Evolutionary conservation across 2,113 vertebrate species (phyloP).

Genomic region (Chaetodon auriga): DNA sequence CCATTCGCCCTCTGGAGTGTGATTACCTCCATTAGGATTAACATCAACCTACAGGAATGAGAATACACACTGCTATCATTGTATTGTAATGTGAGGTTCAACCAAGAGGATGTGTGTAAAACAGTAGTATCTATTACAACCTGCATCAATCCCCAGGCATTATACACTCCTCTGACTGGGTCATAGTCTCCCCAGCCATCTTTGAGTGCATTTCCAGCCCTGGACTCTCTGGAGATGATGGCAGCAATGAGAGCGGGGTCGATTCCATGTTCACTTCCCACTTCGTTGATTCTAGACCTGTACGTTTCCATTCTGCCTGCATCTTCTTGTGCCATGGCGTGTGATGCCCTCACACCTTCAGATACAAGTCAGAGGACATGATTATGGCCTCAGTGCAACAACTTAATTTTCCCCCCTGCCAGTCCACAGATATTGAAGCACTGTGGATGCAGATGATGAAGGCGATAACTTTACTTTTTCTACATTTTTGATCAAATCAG

Average conservation of each 20-base stretch:
- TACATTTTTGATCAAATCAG: neutral
- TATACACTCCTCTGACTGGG: neutral
- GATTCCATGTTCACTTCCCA: neutral
- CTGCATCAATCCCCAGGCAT: slow-evolving; percentile 70
- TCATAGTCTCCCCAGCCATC: slow-evolving; percentile 56
- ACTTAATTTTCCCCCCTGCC: neutral
- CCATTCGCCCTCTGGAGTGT: neutral
- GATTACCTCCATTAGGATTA: slow-evolving; percentile 15
- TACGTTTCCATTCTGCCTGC: slow-evolving; percentile 40
- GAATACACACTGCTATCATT: neutral
- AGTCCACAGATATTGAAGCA: no score
- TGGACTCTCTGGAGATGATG: slow-evolving; percentile 77
- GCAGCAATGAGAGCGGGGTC: slow-evolving; percentile 71
- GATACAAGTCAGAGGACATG: neutral
- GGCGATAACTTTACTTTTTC: neutral
- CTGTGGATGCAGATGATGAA: no score
- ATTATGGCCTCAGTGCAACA: neutral
- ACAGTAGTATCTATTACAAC: slow-evolving; percentile 7
- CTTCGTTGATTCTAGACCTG: slow-evolving; percentile 13
- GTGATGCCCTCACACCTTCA: slow-evolving; percentile 36
- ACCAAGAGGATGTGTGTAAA: neutral
- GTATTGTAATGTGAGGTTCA: neutral
- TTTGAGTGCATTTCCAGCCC: slow-evolving; percentile 43
- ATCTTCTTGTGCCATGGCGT: slow-evolving; percentile 59
- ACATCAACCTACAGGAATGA: slow-evolving; percentile 53